Evolutionary conservation across 2,113 vertebrate genomes (phyloP), one percentile per base, ranked within the genome.

Genomic region (Gnathonemus echidnorhynchus): DNA sequence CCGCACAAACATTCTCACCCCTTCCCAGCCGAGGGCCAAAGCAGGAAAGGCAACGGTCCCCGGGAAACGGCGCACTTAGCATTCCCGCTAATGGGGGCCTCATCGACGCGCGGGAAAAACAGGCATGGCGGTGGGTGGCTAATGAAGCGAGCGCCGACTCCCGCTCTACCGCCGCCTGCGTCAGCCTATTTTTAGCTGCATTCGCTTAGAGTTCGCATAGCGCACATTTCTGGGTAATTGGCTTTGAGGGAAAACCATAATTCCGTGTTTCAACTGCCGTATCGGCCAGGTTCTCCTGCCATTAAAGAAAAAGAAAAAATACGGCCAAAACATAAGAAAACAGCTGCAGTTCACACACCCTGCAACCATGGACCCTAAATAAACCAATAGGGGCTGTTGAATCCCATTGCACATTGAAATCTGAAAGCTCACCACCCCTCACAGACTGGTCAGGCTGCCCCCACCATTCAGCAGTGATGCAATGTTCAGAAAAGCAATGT

Each of bases 141-240:
- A 91, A 42, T 89, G 17, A 45, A 7, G 19, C 88, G 91, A 88
- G 91, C 39, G 87, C 83, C 88, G 45, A 87, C 27, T 50, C 88
- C 88, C 48, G 48, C 83, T 27, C 88, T 86, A 19, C 70, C 35
- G n/a, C 87, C 88, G 90, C 89, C 80, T 77, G 90, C 46, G 49
- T 86, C 62, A 45, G 56, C 90, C 90, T 93, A 93, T 94, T 92
- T 93, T 91, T 92, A 91, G 92, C 84, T 89, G 53, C 83, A 31
- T 90, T 93, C 90, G 89, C 91, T 88, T 88, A 50, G 83, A 91
- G 88, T 89, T 91, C 91, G 88, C 92, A 92, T 91, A 92, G 86
- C 35, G 88, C 52, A 91, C 92, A 93, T 93, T 93, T 90, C 89
- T 93, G 89, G 88, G 77, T 93, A 93, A 93, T 93, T 92, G 92